Evolutionary conservation across 1,140 invertebrate genomes (phyloP), one percentile per base, ranked within the genome.

Genomic region (Streblospio benedicti): DNA sequence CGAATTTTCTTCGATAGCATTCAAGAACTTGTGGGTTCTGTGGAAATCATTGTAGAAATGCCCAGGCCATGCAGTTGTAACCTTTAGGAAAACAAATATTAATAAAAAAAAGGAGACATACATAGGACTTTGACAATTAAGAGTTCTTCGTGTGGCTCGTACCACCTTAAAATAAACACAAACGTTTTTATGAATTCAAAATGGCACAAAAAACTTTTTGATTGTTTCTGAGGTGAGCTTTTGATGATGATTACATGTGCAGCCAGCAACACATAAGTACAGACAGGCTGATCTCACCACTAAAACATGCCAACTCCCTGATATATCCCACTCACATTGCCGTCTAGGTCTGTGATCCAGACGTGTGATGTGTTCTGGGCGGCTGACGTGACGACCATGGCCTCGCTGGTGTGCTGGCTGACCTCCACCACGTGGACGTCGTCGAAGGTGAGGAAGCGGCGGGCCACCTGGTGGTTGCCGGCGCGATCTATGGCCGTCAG

Each of bases 391-490:
- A 47, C 45, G 2, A 23, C 23, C 5, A 47, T 23, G 9, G 25
- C 23, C 16, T 47, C 30, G 45, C 30, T n/a, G 45, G 25, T 28
- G 14, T 47, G 23, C 2, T 23, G 5, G 45, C 30, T 27, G 9
- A 28, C 30, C 23, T 28, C 30, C 23, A 47, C 30, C 23, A 28
- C 12, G 4, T 28, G 25, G 45, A 5, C 30, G 45, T n/a, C 30
- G 1, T 47, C 45, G 45, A 47, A 47, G 45, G 30, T 47, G 45
- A 47, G 45, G 45, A 47, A 47, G 25, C 45, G 45, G 25, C 45
- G 9, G 14, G 45, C 45, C 1, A 47, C 45, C 16, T 47, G 45
- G 2, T 9, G 9, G n/a, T 47, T 47, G 16, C 45, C 16, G 12
- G 45, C 45, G n/a, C 30, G 25, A 28, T 47, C 45, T 47, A 27